Base-by-base conservation (phyloP, 2,888 invertebrate genomes). In the Chaetoderma sp. region DNA sequence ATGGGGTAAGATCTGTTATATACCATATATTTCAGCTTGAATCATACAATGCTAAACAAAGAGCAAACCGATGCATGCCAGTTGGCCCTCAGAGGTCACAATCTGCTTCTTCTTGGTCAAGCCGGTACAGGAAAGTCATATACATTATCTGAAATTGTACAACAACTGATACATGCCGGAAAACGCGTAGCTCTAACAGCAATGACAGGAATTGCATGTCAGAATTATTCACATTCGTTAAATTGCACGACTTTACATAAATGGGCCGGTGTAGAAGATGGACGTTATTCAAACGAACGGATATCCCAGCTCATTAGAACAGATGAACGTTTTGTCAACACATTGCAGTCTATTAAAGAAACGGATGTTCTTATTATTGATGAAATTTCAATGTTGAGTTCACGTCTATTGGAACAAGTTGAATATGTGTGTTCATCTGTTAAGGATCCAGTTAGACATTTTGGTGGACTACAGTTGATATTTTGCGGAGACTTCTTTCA, bases 341-440 rank as follows among this genome's bases (percentile, higher is more conserved):
- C 21, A 6, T 44, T 28, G 16, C n/a, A 42, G 4, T 27, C 21
- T 21, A 44, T 58, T 0, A 13, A n/a, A 3, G 18, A 23, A 5
- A 6, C 28, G 42, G 58, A 45, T n/a, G 27, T 27, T 44, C 42
- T 58, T 8, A 58, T 58, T 27, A 58, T 58, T n/a, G 45, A 58
- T 44, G 58, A 58, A 27, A 42, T 58, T 16, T 58, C 58, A 42
- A 58, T 58, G 45, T 8, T 42, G 6, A 58, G 44, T 2, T 16
- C 18, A 18, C 16, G 16, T 23, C n/a, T 42, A 23, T 42, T 58
- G 1, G 28, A 58, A 21, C 45, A 44, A 16, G 18, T 58, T 21
- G 39, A 56, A 10, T 25, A 6, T 6, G 5, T 25, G 5, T 10
- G 50, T 18, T 6, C 27, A 6, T 25, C 50, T 50, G 50, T 50